Evolutionary conservation across 2,797 vertebrate species (phyloP), one percentile per base, ranked within the genome.

Genomic region (Lacerta agilis): DNA sequence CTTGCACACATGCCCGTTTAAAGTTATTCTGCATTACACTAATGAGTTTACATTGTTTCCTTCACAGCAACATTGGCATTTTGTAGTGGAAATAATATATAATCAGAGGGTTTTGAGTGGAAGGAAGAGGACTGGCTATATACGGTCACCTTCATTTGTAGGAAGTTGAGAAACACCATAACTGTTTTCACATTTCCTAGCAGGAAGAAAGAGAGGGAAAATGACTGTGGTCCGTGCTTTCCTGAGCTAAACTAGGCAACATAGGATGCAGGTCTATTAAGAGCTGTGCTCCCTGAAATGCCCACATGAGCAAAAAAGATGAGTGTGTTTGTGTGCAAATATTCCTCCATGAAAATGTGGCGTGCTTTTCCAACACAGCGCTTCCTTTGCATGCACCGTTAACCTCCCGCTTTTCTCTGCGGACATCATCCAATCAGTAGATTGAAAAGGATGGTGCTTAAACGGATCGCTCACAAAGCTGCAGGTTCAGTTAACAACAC

Each of bases 151-250:
- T 90, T 71, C 85, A 88, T 87, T 71, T 92, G 82, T 10, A 89
- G 82, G n/a, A 87, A 89, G 91, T 92, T 77, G 86, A 94, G 88
- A 41, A 41, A 89, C 9, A 77, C n/a, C 85, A 33, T 72, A n/a
- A 4, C 90, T 95, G 94, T 95, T 95, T 95, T 95, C 89, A 90
- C 73, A 86, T 92, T 94, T 95, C 93, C 94, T 77, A 87, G 49
- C 91, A 92, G 92, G 94, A 95, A 96, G 94, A 90, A 93, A 95
- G 83, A 23, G 67, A 79, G 66, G 66, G 36, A 73, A 73, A 88
- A 87, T 90, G 41, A 79, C 89, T 86, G 49, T 33, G 81, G 78
- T 49, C 36, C 79, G 88, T 73, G 86, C 58, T 93, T 93, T 87
- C 92, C 83, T 86, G 76, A 75, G 20, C 58, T 86, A 66, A 91